phyloP scores from a whole-genome alignment of 2,797 vertebrate species.

The Phalloptychus januarius region DNA sequence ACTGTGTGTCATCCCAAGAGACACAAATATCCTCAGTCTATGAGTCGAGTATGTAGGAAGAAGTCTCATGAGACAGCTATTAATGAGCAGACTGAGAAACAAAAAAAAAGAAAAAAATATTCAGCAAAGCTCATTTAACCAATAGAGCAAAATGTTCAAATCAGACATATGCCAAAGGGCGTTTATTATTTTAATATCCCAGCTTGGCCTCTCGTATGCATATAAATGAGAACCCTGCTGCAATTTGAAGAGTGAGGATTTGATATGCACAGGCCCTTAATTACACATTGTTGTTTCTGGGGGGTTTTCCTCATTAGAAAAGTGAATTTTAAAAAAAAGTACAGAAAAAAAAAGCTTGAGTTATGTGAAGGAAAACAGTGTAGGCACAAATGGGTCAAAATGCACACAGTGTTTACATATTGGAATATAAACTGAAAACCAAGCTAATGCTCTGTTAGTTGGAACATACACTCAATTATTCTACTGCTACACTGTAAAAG shows the following conservation, averaged over 20 bases:
- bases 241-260: slow-evolving; percentile 41
- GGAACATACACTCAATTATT: neutral
- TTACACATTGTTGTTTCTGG: slow-evolving; percentile 56
- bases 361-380: slow-evolving; percentile 3
- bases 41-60: slow-evolving; percentile 66
- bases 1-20: slow-evolving; percentile 66
- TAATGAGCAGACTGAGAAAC: slow-evolving; percentile 69
- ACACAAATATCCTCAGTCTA: slow-evolving; percentile 68
- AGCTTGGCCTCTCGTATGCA: slow-evolving; percentile 55
- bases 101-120: slow-evolving; percentile 41
- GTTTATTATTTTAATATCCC: slow-evolving; percentile 68
- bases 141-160: slow-evolving; percentile 84
- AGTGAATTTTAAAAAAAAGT: slow-evolving; percentile 22
- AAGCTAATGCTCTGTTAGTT: neutral
- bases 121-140: slow-evolving; percentile 83
- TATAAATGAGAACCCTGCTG: slow-evolving; percentile 48
- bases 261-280: slow-evolving; percentile 39
- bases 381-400: slow-evolving; percentile 5
- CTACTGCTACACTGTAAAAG: neutral
- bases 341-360: slow-evolving; percentile 9
- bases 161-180: slow-evolving; percentile 76
- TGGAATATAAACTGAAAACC: neutral
- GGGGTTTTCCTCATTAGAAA: slow-evolving; percentile 33
- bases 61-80: slow-evolving; percentile 64
- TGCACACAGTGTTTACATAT: neutral